Base-by-base conservation (phyloP, 2,888 invertebrate genomes). In the Cyclophora punctaria region DNA sequence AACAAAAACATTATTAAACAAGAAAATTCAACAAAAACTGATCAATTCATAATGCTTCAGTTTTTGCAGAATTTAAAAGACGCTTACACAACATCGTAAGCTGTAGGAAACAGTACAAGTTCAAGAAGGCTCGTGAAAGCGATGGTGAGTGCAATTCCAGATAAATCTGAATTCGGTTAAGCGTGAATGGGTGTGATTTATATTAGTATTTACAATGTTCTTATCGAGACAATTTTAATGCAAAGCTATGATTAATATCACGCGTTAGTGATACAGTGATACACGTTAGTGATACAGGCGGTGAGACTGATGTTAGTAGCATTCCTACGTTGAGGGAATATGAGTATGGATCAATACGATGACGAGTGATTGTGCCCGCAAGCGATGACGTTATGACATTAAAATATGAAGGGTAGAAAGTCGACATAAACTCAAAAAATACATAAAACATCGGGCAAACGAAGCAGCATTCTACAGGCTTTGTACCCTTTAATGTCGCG, bases 401-500 rank as follows among this genome's bases (percentile, higher is more conserved):
- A 45, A 56, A 59, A 64, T 64, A 37, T 62, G 64, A 20, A 20
- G 46, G 56, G 63, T 61, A 60, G 59, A 65, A 59, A 42, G 40
- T 35, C 50, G 63, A 63, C 58, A 65, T 57, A 57, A 69, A 64
- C 54, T 66, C 58, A 64, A 70, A 77, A 43, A 75, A 71, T 68
- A 70, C 79, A 81, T 72, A 77, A 76, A 75, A 71, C 69, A 69
- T 73, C 73, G 79, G 75, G 80, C 80, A 78, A 79, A 74, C 72
- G 77, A 79, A 82, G 82, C 78, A 81, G 78, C 81, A 83, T 80
- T 81, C 80, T 82, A 82, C 76, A 84, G 76, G 80, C 80, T 37
- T 75, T 79, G 82, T 88, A 88, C 88, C 87, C 87, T 87, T 85
- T 87, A 62, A 78, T 71, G 68, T 83, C 79, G 66, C 83, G 86